Evolutionary conservation across 2,797 vertebrate species (phyloP).

Genomic region (Microctenopoma steveboyesi): DNA sequence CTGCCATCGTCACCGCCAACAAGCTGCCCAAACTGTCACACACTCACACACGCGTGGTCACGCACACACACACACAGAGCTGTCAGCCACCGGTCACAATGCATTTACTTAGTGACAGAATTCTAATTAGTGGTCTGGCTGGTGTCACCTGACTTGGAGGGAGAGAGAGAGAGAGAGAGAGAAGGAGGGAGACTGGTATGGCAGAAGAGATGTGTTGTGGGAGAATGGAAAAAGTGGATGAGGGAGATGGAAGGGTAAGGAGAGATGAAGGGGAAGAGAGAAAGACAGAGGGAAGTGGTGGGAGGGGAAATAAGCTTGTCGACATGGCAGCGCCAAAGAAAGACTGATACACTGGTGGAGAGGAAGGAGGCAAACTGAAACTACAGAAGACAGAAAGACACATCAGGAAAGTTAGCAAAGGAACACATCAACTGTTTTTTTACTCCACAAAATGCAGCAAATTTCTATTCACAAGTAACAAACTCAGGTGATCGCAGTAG

Average conservation of each 20-base stretch:
- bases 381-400: not conserved
- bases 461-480: constrained; percentile 54
- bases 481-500: constrained; percentile 38
- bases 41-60: constrained; percentile 77
- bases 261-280: constrained; percentile 56
- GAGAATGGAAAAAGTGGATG: constrained; percentile 65
- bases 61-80: constrained; percentile 83
- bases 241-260: constrained; percentile 62
- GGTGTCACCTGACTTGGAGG: constrained; percentile 86
- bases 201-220: constrained; percentile 55
- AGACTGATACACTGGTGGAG: constrained; percentile 29
- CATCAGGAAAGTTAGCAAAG: not conserved
- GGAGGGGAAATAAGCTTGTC: constrained; percentile 28
- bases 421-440: constrained; percentile 6
- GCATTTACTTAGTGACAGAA: constrained; percentile 99
- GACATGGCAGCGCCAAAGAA: constrained; percentile 14
- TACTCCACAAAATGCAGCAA: constrained; percentile 58
- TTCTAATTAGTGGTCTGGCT: constrained; percentile 98
- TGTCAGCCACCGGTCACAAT: constrained; percentile 98
- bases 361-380: constrained; percentile 1
- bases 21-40: constrained; percentile 85
- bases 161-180: constrained; percentile 33
- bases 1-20: constrained; percentile 88
- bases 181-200: constrained; percentile 66
- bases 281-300: constrained; percentile 15